These are phyloP conservation scores for Leptopilina syphax DNA, from an alignment of 2,888 invertebrate species.

Conservation along the genomic window DNA sequence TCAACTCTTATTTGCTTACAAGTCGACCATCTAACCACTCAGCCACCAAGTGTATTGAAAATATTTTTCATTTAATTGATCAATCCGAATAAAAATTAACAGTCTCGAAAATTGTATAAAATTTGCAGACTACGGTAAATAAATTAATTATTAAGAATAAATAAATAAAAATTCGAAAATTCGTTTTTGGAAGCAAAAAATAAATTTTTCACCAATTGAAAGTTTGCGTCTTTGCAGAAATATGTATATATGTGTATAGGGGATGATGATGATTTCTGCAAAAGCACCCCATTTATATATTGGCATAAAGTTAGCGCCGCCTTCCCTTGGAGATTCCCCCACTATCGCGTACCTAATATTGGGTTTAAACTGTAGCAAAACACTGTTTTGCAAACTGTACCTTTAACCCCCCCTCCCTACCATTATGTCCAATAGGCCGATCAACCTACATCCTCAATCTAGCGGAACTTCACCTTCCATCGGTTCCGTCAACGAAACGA, in stretches of 20 bases:
- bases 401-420: conserved; percentile 4
- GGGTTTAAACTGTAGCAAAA: conserved; percentile 24
- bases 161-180: too few relatives aligned
- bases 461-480: conserved; percentile 41
- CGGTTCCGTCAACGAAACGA: conserved; percentile 22
- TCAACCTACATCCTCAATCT: conserved; percentile 41
- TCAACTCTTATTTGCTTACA: too few relatives aligned
- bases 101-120: too few relatives aligned
- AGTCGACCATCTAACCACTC: too few relatives aligned
- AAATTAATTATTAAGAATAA: too few relatives aligned
- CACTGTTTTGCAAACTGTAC: conserved; percentile 13
- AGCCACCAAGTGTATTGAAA: too few relatives aligned
- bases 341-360: conserved; percentile 1
- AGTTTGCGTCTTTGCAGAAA: not conserved
- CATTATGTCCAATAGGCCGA: conserved; percentile 23
- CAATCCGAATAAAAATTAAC: too few relatives aligned
- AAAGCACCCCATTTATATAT: not conserved
- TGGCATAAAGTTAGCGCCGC: conserved; percentile 15
- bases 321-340: not conserved
- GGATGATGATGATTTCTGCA: conserved; percentile 4
- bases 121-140: too few relatives aligned
- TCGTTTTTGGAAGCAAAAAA: not conserved
- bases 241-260: not conserved
- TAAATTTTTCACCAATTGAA: not conserved
- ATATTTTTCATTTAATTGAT: too few relatives aligned